These are phyloP conservation scores for Hiodon tergisus DNA, from an alignment of 2,113 vertebrate species.

Conservation along the genomic window DNA sequence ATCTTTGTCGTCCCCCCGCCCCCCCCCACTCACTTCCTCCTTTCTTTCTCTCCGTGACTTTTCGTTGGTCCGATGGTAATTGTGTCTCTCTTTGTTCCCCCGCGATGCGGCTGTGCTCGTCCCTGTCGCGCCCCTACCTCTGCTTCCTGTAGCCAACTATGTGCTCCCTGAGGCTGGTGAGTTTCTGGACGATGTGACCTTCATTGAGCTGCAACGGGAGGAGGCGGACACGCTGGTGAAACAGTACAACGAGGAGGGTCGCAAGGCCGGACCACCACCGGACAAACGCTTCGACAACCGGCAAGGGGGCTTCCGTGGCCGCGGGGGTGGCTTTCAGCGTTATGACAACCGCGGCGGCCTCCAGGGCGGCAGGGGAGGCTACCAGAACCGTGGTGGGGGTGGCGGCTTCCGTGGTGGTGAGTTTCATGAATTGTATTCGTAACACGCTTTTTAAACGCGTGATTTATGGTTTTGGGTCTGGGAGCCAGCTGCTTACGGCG, in stretches of 20 bases:
- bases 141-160: slow-evolving; percentile 10
- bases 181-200: slow-evolving; percentile 54
- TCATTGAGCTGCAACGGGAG: slow-evolving; percentile 69
- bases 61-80: slow-evolving; percentile 3
- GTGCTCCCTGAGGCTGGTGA: slow-evolving; percentile 11
- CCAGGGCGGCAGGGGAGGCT: slow-evolving; percentile 51
- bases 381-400: slow-evolving; percentile 64
- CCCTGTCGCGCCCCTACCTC: slow-evolving; percentile 18
- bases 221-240: slow-evolving; percentile 76
- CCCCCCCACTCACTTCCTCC: background rate
- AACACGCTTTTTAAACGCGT: background rate
- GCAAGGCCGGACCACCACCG: slow-evolving; percentile 75
- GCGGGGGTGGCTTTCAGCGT: slow-evolving; percentile 66
- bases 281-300: slow-evolving; percentile 85
- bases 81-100: slow-evolving; percentile 24
- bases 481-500: background rate
- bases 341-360: slow-evolving; percentile 73
- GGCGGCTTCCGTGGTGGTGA: slow-evolving; percentile 36
- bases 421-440: background rate
- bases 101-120: slow-evolving; percentile 34
- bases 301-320: slow-evolving; percentile 63
- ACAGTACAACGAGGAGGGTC: slow-evolving; percentile 84
- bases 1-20: slow-evolving; percentile 1
- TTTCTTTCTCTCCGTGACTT: slow-evolving; percentile 19
- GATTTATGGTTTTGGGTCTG: background rate